These are phyloP conservation scores for Anastrepha obliqua DNA, from an alignment of 1,140 invertebrate species.

Conservation along the genomic window DNA sequence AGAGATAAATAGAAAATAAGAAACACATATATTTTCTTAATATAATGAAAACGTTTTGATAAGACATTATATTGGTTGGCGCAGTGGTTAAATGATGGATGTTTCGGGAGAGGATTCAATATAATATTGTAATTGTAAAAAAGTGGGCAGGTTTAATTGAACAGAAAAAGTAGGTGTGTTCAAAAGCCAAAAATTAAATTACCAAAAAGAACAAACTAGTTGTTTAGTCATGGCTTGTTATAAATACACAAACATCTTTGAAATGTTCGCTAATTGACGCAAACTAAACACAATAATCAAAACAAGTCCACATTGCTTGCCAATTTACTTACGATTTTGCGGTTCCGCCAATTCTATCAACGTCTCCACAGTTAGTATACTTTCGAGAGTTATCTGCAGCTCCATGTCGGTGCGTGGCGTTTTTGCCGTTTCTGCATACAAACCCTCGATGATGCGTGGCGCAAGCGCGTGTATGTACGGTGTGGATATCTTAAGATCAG, in stretches of 20 bases:
- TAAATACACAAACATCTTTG: background rate
- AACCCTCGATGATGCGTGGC: constrained; percentile 82
- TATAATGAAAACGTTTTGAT: constrained; percentile 8
- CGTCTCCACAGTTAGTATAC: constrained; percentile 82
- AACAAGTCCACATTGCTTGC: background rate
- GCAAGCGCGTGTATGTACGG: constrained; percentile 89
- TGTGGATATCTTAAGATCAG: constrained; percentile 81
- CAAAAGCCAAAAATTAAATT: constrained; percentile 9
- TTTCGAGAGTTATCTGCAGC: constrained; percentile 81
- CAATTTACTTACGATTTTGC: constrained; percentile 83
- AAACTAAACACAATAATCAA: constrained; percentile 26
- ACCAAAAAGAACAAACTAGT: constrained; percentile 19
- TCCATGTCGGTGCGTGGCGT: constrained; percentile 78
- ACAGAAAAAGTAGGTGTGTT: background rate
- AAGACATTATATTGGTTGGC: background rate
- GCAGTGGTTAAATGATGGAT: background rate
- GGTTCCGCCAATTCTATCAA: constrained; percentile 85
- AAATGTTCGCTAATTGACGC: background rate
- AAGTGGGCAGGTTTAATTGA: background rate
- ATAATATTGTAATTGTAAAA: background rate
- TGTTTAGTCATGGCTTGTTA: background rate
- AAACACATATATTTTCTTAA: constrained; percentile 7
- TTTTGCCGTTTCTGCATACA: constrained; percentile 80
- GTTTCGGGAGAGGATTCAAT: background rate
- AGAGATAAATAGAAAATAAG: constrained; percentile 53